phyloP scores from a whole-genome alignment of 2,888 invertebrate genomes.

The Tenthredo amoena region DNA sequence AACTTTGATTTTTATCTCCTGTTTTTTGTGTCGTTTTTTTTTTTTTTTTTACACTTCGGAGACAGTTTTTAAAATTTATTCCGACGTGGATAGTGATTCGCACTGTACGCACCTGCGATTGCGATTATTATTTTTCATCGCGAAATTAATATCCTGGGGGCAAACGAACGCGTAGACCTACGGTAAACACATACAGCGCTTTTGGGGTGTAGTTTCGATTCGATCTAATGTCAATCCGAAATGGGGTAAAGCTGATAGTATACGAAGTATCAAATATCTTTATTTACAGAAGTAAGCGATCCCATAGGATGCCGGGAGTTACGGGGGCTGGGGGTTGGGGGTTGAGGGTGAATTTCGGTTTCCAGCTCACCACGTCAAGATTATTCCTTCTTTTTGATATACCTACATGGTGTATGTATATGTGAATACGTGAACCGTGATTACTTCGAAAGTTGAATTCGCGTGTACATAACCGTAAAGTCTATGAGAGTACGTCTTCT shows the following conservation, averaged over 20 bases:
- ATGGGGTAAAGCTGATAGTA: background rate
- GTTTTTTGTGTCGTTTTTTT: background rate
- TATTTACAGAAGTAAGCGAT: slow-evolving; percentile 36
- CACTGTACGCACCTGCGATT: too few species aligned
- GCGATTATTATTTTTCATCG: too few species aligned
- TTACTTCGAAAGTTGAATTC: too few species aligned
- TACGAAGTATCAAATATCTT: slow-evolving; percentile 19
- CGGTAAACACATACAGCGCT: background rate
- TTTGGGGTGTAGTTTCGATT: background rate
- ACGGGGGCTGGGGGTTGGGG: background rate
- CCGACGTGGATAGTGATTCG: too few species aligned
- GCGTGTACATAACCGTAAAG: too few species aligned
- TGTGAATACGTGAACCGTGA: too few species aligned
- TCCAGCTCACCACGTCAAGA: background rate
- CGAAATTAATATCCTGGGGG: too few species aligned
- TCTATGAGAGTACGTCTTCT: too few species aligned
- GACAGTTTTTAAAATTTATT: too few species aligned
- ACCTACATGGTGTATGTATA: too few species aligned
- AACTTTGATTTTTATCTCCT: background rate
- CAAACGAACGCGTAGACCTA: background rate
- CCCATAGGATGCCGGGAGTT: background rate
- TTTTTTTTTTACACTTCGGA: background rate
- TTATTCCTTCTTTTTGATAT: too few species aligned
- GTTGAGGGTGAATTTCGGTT: background rate
- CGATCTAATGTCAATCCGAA: slow-evolving; percentile 28